Evolutionary conservation across 2,888 invertebrate genomes (phyloP).

Genomic region (Agonopterix subpropinquella): DNA sequence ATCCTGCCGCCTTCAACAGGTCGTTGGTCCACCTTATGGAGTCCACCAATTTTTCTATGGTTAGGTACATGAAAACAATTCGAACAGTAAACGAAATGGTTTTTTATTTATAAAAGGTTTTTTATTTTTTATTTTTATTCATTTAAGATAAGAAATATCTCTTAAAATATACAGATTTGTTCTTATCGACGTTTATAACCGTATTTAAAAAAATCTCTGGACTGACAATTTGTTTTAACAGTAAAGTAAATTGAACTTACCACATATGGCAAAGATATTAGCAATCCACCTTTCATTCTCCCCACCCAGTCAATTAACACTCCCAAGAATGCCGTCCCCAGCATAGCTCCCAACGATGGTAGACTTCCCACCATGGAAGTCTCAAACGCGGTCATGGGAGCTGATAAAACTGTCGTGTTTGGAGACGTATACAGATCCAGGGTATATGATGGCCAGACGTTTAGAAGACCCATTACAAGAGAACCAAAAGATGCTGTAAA

Average conservation of each 20-base stretch:
- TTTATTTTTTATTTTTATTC: too few species aligned
- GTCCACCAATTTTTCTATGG: too few species aligned
- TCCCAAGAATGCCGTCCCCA: constrained; percentile 63
- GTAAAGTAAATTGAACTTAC: too few species aligned
- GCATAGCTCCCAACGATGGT: constrained; percentile 71
- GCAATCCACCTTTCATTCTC: constrained; percentile 67
- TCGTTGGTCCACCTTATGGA: too few species aligned
- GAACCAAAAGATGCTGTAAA: constrained; percentile 45
- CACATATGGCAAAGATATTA: constrained; percentile 65
- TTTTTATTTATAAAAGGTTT: too few species aligned
- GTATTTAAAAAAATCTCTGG: too few species aligned
- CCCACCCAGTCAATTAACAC: constrained; percentile 65
- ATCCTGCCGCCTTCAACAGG: too few species aligned
- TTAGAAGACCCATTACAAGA: constrained; percentile 40
- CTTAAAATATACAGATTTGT: too few species aligned
- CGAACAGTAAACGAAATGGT: background rate
- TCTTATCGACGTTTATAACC: too few species aligned
- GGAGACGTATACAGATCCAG: constrained; percentile 51
- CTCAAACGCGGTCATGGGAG: constrained; percentile 61
- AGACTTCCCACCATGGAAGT: constrained; percentile 73
- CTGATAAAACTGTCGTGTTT: constrained; percentile 49
- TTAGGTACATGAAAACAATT: background rate
- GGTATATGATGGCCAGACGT: constrained; percentile 78
- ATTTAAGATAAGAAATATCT: too few species aligned
- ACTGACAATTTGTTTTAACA: too few species aligned